Evolutionary conservation across 2,797 vertebrate species (phyloP).

Genomic region (Microtus agrestis): DNA sequence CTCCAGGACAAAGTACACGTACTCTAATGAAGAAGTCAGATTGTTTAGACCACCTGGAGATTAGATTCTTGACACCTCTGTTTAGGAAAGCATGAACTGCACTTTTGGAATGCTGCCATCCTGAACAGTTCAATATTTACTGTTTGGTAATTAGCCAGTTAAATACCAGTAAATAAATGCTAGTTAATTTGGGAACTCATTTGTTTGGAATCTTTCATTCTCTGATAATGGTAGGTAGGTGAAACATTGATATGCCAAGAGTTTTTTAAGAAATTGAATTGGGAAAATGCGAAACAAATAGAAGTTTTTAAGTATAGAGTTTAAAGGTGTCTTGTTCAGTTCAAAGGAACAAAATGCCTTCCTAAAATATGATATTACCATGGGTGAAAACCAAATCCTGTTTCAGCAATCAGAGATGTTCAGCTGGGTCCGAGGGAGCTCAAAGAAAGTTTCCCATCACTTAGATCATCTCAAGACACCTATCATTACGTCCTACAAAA

Average conservation of each 20-base stretch:
- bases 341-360: conserved; percentile 42
- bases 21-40: not conserved
- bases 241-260: not conserved
- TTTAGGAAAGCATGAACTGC: conserved; percentile 15
- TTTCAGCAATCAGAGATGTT: not conserved
- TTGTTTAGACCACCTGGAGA: not conserved
- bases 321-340: conserved; percentile 11
- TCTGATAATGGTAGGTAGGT: conserved; percentile 6
- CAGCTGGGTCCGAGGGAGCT: not conserved
- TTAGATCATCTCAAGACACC: conserved; percentile 16
- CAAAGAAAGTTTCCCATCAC: not conserved
- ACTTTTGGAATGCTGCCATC: not conserved
- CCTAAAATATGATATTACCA: not conserved
- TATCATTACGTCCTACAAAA: conserved; percentile 65
- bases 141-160: not conserved
- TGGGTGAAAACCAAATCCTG: not conserved
- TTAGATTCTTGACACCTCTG: not conserved
- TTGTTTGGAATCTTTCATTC: conserved; percentile 21
- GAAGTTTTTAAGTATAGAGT: not conserved
- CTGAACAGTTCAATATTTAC: not conserved
- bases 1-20: not conserved
- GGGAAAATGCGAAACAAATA: not conserved
- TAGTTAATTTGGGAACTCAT: conserved; percentile 7
- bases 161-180: conserved; percentile 11
- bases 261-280: not conserved